These are phyloP conservation scores for Pygoscelis antarcticus DNA, from an alignment of 2,113 vertebrate genomes.

Conservation along the genomic window DNA sequence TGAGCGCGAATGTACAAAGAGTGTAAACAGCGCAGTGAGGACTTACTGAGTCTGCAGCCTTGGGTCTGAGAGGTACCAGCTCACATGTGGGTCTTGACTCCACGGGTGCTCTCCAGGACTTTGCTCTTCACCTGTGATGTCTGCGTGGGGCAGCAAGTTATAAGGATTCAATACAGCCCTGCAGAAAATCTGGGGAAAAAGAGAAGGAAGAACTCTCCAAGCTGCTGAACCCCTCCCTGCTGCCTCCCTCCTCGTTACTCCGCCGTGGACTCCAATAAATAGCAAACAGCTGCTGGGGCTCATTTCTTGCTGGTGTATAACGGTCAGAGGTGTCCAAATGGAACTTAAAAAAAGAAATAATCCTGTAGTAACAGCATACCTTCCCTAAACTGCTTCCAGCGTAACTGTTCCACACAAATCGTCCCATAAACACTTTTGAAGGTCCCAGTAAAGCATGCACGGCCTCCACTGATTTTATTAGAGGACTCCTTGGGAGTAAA, in stretches of 20 bases:
- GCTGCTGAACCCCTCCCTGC: not conserved
- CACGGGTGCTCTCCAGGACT: not conserved
- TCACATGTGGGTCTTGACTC: not conserved
- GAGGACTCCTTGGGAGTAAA: conserved; percentile 65
- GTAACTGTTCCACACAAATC: conserved; percentile 70
- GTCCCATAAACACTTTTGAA: conserved; percentile 77
- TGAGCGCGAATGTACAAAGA: not conserved
- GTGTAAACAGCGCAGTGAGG: not conserved
- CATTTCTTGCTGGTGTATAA: conserved; percentile 60
- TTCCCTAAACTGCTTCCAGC: conserved; percentile 70
- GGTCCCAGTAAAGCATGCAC: conserved; percentile 57
- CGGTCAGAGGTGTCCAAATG: conserved; percentile 46
- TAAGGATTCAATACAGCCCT: not conserved
- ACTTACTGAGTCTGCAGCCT: not conserved
- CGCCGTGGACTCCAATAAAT: conserved; percentile 49
- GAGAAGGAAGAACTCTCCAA: not conserved
- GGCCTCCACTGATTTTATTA: conserved; percentile 56
- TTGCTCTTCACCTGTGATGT: not conserved
- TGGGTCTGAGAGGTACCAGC: not conserved
- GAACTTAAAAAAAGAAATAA: not conserved
- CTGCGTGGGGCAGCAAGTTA: not conserved
- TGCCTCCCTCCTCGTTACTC: conserved; percentile 24
- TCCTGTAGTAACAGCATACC: conserved; percentile 66
- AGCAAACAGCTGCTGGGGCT: conserved; percentile 71
- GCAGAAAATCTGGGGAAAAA: not conserved